Evolutionary conservation across 2,797 vertebrate species (phyloP), one percentile per base, ranked within the genome.

Genomic region (Coreius guichenoti): DNA sequence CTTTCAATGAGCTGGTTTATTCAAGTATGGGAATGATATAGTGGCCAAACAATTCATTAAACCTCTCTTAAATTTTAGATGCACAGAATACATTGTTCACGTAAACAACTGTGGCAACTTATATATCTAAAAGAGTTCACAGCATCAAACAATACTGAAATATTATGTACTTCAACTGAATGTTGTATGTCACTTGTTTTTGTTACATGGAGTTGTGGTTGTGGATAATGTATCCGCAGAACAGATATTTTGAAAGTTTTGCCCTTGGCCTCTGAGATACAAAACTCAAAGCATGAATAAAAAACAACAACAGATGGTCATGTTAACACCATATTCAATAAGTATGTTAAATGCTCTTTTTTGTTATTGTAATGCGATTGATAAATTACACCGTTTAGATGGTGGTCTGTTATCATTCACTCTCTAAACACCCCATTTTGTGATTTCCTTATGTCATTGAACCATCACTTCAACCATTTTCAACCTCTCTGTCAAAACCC

Each of bases 171-270:
- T n/a, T 39, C 23, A 39, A 68, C 19, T 33, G 45, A 51, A 81
- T 26, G 19, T 68, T 80, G 26, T 23, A 68, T 65, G 63, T 36
- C 3, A 1, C 31, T 69, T 69, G 8, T 54, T 69, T 49, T 68
- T 36, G 26, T 36, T 39, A 47, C 61, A 67, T 21, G 26, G 43
- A 33, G 33, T 33, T 43, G 26, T 33, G 77, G 79, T 81, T 61
- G 33, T 47, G 7, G 36, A 73, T 81, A 45, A 45, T 16, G 26
- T 70, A n/a, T 45, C 12, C 16, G 0, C 51, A 74, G 17, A 74
- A 61, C 29, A 58, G n/a, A 72, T 73, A 58, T 74, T 82, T 58
- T 82, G 81, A 29, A 56, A 47, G 31, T 47, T 63, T 31, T 31
- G 31, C 13, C 39, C 69, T 73, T 74, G 69, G 36, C 81, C 36